These are phyloP conservation scores for Stegastes partitus DNA, from an alignment of 2,113 vertebrate species.

Conservation along the genomic window DNA sequence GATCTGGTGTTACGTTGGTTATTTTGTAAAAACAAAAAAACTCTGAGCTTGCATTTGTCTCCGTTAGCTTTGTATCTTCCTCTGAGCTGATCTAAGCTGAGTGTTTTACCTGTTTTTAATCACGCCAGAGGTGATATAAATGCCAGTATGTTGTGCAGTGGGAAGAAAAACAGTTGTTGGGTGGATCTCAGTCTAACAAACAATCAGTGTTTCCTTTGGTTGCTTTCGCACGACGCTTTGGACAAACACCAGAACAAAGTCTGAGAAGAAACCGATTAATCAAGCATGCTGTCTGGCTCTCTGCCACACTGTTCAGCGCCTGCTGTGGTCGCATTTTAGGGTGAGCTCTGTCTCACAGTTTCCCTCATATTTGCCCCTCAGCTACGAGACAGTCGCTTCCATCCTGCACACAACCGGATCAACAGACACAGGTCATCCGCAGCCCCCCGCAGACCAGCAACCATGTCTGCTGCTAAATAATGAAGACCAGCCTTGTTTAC, in stretches of 20 bases:
- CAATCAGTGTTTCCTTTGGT: conserved; percentile 32
- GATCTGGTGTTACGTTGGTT: neutral
- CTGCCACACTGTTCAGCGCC: conserved; percentile 21
- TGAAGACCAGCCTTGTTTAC: conserved; percentile 32
- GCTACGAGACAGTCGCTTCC: conserved; percentile 67
- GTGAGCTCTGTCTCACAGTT: conserved; percentile 60
- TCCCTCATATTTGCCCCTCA: conserved; percentile 64
- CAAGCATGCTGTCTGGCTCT: conserved; percentile 57
- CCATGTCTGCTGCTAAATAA: neutral
- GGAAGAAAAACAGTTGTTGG: neutral
- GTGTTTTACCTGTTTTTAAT: conserved; percentile 6
- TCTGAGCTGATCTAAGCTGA: conserved; percentile 7
- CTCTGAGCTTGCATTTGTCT: neutral
- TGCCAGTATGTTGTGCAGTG: neutral
- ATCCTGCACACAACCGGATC: conserved; percentile 63
- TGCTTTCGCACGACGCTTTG: conserved; percentile 36
- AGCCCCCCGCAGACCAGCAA: conserved; percentile 19
- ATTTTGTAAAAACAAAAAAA: neutral
- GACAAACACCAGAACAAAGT: conserved; percentile 69
- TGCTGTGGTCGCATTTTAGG: conserved; percentile 24
- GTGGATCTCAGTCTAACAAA: conserved; percentile 3
- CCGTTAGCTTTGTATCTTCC: neutral
- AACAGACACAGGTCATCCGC: conserved; percentile 27
- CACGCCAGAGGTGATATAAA: neutral
- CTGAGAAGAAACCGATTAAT: conserved; percentile 46